Percentiles rank a stretch among this genome's conserved stretches.
These are phyloP conservation scores for Cuniculus paca DNA, from an alignment of 2,797 vertebrate species.

Conservation along the genomic window DNA sequence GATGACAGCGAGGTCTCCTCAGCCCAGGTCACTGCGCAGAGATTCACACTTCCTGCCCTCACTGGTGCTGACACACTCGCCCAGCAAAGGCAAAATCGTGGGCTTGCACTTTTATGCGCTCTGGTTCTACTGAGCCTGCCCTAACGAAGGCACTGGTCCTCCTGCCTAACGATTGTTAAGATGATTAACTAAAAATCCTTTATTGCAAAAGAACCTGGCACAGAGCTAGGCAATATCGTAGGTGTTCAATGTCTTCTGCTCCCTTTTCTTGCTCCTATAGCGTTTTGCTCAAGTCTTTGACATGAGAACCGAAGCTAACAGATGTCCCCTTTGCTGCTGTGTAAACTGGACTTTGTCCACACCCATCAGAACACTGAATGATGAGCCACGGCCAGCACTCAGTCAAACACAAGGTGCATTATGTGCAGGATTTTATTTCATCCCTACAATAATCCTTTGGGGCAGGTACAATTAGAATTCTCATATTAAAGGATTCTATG, in stretches of 20 bases:
- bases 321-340: background rate
- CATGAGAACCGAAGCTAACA: background rate
- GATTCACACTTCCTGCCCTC: background rate
- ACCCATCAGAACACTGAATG: background rate
- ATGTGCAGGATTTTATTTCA: background rate
- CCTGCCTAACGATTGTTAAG: background rate
- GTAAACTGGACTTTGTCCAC: background rate
- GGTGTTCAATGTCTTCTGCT: background rate
- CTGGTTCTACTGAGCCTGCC: background rate
- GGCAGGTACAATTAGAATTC: background rate
- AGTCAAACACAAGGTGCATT: background rate
- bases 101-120: background rate
- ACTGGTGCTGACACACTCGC: background rate
- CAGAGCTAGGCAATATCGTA: background rate
- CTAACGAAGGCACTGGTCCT: background rate
- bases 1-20: background rate
- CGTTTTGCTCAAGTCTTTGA: background rate
- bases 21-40: background rate
- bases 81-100: background rate
- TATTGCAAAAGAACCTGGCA: background rate
- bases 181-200: background rate
- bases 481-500: background rate
- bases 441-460: background rate
- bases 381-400: background rate
- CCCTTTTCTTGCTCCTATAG: background rate